Base-by-base conservation (phyloP, 2,113 vertebrate genomes). In the Perca flavescens region DNA sequence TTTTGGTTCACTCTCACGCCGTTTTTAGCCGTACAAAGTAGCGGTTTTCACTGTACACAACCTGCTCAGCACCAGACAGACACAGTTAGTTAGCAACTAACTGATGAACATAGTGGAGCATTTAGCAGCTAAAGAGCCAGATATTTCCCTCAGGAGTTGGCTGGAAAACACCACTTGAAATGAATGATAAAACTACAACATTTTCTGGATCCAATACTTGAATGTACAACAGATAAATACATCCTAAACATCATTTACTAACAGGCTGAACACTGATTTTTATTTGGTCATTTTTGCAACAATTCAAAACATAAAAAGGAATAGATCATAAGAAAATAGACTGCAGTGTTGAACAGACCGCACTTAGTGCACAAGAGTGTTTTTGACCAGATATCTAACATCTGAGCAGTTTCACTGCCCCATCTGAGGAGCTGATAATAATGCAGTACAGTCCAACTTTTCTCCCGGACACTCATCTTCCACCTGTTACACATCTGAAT, bases 321-420 rank as follows among this genome's bases (percentile, higher is more conserved):
- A 69, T 3, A 9, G 31, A 36, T 86, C 22, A 82, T 60, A 54
- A 84, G 56, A 83, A 90, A 85, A 87, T 16, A 64, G 12, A 15
- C n/a, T 52, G 60, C 57, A 64, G 65, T n/a, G 54, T 63, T 56
- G 60, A n/a, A 25, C 4, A 71, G 54, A 78, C 50, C 21, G 36
- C 25, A 3, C 52, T 81, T 47, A 60, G 34, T 72, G 63, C 68
- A 61, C n/a, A 12, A 72, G 15, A 46, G 14, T 54, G 67, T 58
- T 80, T 77, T 36, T 61, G 4, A 28, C 47, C 72, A 50, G 64
- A 81, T 66, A 40, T 40, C 57, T 67, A 28, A 8, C 11, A 62
- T 84, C 68, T 65, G 46, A 43, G 52, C 28, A 52, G 15, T 28
- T 60, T 69, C 22, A 74, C 63, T 50, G 22, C 60, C 58, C 60